phyloP scores from a whole-genome alignment of 1,140 invertebrate genomes.

The Thaumetopoea pityocampa region DNA sequence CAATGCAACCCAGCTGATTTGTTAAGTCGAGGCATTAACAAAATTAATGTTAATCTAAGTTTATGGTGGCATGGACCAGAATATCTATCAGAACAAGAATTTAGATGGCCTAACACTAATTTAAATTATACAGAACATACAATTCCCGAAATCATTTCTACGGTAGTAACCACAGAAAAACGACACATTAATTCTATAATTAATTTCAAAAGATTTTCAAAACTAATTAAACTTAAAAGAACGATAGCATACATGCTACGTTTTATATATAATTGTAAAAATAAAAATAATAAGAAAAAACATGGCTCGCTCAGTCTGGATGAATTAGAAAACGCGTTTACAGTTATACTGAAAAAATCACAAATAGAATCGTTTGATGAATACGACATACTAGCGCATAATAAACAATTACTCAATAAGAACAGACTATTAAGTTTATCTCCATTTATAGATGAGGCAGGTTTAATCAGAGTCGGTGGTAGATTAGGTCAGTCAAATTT shows the following conservation, averaged over 20 bases:
- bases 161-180: background rate
- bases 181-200: conserved; percentile 1
- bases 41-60: background rate
- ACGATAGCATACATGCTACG: conserved; percentile 14
- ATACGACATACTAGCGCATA: conserved; percentile 8
- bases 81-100: background rate
- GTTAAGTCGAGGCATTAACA: background rate
- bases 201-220: conserved; percentile 13
- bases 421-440: conserved; percentile 9
- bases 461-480: conserved; percentile 19
- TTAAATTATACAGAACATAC: too few relatives aligned
- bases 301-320: conserved; percentile 1
- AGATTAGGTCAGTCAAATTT: conserved; percentile 23
- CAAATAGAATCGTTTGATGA: conserved; percentile 23
- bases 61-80: background rate
- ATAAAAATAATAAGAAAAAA: conserved; percentile 12
- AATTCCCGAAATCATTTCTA: too few relatives aligned
- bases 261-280: conserved; percentile 16
- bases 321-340: conserved; percentile 16
- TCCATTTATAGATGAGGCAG: conserved; percentile 12
- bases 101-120: too few relatives aligned
- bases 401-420: conserved; percentile 18
- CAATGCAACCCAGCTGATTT: conserved; percentile 1
- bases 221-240: conserved; percentile 13
- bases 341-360: conserved; percentile 5